Percentiles rank a stretch among this genome's conserved stretches.
phyloP scores from a whole-genome alignment of 2,113 vertebrate genomes.

The Panthera tigris region DNA sequence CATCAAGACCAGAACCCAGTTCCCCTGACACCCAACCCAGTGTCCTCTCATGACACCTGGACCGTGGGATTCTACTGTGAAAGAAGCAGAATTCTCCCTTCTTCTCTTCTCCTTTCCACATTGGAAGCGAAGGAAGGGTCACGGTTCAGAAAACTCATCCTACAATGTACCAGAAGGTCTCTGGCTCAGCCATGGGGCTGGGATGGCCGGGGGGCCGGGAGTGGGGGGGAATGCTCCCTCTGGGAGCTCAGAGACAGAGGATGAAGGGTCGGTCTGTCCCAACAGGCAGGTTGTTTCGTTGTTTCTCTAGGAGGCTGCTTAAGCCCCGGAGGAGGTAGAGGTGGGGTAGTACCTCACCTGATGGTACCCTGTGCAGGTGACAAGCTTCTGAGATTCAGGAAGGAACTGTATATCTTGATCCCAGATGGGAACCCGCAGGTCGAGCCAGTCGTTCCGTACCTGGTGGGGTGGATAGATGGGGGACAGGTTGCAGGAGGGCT shows the following conservation, averaged over 20 bases:
- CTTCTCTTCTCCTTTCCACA: neutral
- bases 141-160: neutral
- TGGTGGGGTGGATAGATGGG: neutral
- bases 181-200: neutral
- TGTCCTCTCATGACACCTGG: neutral
- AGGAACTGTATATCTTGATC: conserved; percentile 91
- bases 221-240: neutral
- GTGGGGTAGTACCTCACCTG: conserved; percentile 83
- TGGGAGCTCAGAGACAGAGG: neutral
- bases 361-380: conserved; percentile 91
- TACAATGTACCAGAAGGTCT: neutral
- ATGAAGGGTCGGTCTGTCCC: neutral
- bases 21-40: neutral
- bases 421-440: conserved; percentile 91
- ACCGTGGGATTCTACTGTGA: neutral
- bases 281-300: neutral
- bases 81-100: neutral
- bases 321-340: neutral
- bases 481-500: neutral
- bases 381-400: conserved; percentile 89
- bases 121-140: neutral
- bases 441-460: conserved; percentile 92
- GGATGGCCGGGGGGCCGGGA: neutral
- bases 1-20: neutral
- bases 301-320: neutral